Base-by-base conservation (phyloP, 2,113 vertebrate species). In the Sylvilagus bachmani region DNA sequence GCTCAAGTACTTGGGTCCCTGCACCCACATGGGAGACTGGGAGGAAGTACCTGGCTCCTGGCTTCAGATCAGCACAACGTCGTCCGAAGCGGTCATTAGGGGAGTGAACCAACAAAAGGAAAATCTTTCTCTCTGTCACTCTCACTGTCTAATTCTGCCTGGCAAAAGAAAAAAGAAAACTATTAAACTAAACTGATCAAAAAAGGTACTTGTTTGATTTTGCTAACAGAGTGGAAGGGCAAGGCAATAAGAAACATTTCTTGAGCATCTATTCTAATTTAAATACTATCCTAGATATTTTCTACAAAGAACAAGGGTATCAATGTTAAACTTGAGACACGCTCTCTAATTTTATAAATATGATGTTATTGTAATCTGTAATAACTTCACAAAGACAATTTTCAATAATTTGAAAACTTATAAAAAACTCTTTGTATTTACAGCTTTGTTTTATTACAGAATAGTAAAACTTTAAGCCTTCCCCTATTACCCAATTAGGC, bases 391-490 rank as follows among this genome's bases (percentile, higher is more conserved):
- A 70, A 67, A 67, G 12, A 83, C 31, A 69, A 3, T 3, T 85
- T 92, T n/a, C 3, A 77, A 25, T 75, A 11, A 86, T 51, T 81
- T 86, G 83, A 51, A 51, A 55, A 58, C 51, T 69, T 69, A 82
- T 27, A 51, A 85, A 84, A 84, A 64, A 14, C 19, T 36, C 9
- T 61, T 11, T 24, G 24, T 79, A 31, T 85, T 58, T 73, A 73
- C 51, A 58, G 61, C 25, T 82, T 79, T 53, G 51, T 12, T 90
- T 90, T 89, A 84, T 64, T 90, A 53, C 27, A 51, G 51, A 92
- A 77, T 86, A 70, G 55, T 61, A 92, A 69, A 3, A 80, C 4
- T 53, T 38, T 49, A 86, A 62, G 0, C 9, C 19, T 10, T 91
- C 77, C 51, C 6, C 17, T 25, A 51, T 55, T 80, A 13, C 9